Base-by-base conservation (phyloP, 1,140 invertebrate genomes). In the Acyrthosiphon pisum region DNA sequence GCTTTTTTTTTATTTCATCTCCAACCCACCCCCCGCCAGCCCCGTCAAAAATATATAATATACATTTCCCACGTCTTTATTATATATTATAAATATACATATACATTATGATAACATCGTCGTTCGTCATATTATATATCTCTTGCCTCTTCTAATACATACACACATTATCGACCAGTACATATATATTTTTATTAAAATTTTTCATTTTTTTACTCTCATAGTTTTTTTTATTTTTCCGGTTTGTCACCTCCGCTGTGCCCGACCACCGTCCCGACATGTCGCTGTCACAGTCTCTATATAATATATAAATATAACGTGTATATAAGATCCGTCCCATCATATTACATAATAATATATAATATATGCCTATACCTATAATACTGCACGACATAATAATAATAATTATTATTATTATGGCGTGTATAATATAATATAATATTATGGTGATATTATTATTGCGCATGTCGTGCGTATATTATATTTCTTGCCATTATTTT, bases 81-180 rank as follows among this genome's bases (percentile, higher is more conserved):
- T 68, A n/a, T 60, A 30, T 26, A n/a, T 18, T 90, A 35, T 9
- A 46, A 46, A n/a, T 90, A 60, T 26, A 23, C 23, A 76, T n/a
- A 76, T 76, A n/a, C 60, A 6, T 76, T n/a, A 76, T 76, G 60
- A 76, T 76, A 76, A 76, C n/a, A 76, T n/a, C 60, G 60, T 76
- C 60, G 30, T 76, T 76, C n/a, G 60, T 76, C n/a, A 76, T 76
- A 76, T 76, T n/a, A 76, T 76, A 68, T 76, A n/a, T 76, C n/a
- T n/a, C 30, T 76, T 30, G 60, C 1, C 60, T 76, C 30, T n/a
- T 76, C 60, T n/a, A 68, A 11, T 30, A 14, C 60, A 11, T 3
- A 68, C 26, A 76, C 60, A 6, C n/a, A 76, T 76, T 76, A 76
- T 76, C 60, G 30, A 30, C 30, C 60, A 76, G 60, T 76, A 41